A percentile compares a stretch with the other conserved stretches of the same genome.
These are phyloP conservation scores for Cerastis rubricosa DNA, from an alignment of 2,888 invertebrate genomes.

Conservation along the genomic window DNA sequence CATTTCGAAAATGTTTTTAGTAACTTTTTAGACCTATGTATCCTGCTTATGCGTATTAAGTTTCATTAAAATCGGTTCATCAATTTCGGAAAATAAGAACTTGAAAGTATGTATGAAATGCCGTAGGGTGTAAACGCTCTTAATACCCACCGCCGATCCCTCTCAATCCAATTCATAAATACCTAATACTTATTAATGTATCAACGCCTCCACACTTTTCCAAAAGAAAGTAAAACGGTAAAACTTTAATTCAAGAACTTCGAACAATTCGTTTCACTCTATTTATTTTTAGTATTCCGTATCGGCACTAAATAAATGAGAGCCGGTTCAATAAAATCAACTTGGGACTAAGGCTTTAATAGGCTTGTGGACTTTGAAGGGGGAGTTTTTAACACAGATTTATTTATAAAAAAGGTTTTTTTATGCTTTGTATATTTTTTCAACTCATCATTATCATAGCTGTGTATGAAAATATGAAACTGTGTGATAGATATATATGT, in stretches of 20 bases:
- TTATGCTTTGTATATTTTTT: neutral
- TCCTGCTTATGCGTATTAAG: no score
- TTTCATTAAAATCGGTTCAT: no score
- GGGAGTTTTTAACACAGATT: slow-evolving; percentile 5
- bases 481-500: no score
- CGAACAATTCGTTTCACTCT: slow-evolving; percentile 28
- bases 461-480: neutral
- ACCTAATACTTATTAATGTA: neutral
- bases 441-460: neutral
- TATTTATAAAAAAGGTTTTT: neutral
- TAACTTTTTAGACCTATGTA: no score
- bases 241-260: slow-evolving; percentile 36
- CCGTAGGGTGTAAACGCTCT: no score
- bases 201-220: slow-evolving; percentile 8
- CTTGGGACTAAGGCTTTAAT: slow-evolving; percentile 13
- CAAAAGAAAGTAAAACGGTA: slow-evolving; percentile 6
- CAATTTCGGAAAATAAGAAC: no score
- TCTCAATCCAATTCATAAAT: neutral
- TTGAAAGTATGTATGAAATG: no score
- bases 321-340: slow-evolving; percentile 37
- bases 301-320: slow-evolving; percentile 22
- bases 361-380: slow-evolving; percentile 9
- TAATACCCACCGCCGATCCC: neutral
- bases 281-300: slow-evolving; percentile 34
- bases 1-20: no score